Conservation (phyloP, 1,140 invertebrate species). For the Eupristina koningsbergeri region DNA sequence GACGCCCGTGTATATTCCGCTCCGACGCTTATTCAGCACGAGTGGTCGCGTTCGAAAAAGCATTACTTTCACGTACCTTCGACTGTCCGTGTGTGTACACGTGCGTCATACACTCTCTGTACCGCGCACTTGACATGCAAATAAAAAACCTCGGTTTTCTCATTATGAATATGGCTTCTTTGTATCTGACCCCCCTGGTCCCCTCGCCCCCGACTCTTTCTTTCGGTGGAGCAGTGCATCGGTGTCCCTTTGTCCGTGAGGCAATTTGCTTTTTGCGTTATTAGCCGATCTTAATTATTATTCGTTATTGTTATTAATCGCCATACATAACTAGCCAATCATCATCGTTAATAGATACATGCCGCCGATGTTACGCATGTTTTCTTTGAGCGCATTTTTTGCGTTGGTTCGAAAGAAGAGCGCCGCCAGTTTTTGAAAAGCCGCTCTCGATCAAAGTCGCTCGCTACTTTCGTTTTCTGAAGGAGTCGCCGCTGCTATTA, state of each 20-base stretch:
- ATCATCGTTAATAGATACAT: background rate
- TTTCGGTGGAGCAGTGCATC: background rate
- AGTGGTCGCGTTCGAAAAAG: conserved; percentile 51
- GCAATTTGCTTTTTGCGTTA: conserved; percentile 18
- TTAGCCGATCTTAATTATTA: background rate
- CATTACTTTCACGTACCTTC: conserved; percentile 59
- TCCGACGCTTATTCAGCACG: background rate
- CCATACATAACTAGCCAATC: background rate
- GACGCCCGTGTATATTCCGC: background rate
- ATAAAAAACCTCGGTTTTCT: conserved; percentile 43
- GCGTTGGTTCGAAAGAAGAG: too few relatives aligned
- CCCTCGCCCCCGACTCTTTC: conserved; percentile 17
- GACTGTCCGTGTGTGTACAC: background rate
- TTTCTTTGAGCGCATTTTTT: too few relatives aligned
- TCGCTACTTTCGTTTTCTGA: too few relatives aligned
- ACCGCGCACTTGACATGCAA: conserved; percentile 35
- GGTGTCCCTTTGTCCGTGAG: conserved; percentile 32
- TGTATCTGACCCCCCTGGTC: background rate
- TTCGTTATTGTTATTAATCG: background rate
- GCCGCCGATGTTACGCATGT: too few relatives aligned
- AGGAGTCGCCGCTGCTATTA: too few relatives aligned
- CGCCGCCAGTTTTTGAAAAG: too few relatives aligned
- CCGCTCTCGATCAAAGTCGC: too few relatives aligned
- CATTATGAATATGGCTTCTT: conserved; percentile 48
- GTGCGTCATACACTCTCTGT: too few relatives aligned